Percentiles rank a stretch among this genome's conserved stretches.
Conservation (phyloP, 2,888 invertebrate species). For the Galerucella nymphaeae region DNA sequence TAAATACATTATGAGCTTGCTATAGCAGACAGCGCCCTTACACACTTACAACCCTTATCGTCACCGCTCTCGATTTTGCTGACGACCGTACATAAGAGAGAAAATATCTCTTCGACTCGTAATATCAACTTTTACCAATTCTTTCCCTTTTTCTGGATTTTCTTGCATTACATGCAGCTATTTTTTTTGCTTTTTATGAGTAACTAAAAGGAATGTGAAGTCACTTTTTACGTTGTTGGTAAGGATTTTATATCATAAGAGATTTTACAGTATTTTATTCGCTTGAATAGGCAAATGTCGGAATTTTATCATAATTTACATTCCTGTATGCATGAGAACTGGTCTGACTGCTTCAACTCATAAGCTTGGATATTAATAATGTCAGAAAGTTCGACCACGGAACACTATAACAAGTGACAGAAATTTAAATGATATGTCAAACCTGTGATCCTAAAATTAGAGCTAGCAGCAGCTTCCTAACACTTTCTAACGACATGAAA, state of each 20-base stretch:
- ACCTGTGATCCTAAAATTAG: too few relatives aligned
- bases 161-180: not conserved
- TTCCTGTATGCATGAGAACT: too few relatives aligned
- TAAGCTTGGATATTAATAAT: too few relatives aligned
- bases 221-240: not conserved
- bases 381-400: too few relatives aligned
- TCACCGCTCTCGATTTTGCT: constrained; percentile 31
- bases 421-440: too few relatives aligned
- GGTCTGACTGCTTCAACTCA: too few relatives aligned
- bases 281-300: too few relatives aligned
- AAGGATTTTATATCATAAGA: not conserved
- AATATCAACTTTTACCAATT: constrained; percentile 3
- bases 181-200: not conserved
- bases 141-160: not conserved
- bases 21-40: constrained; percentile 26
- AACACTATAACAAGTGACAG: too few relatives aligned
- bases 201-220: not conserved
- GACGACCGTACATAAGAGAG: constrained; percentile 20
- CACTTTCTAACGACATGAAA: too few relatives aligned
- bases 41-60: constrained; percentile 33
- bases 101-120: constrained; percentile 15
- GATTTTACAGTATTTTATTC: too few relatives aligned
- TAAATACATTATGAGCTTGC: constrained; percentile 50
- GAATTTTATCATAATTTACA: too few relatives aligned
- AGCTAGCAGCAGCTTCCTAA: too few relatives aligned